Conservation (phyloP, 2,888 invertebrate genomes). For the Eulithis prunata region DNA sequence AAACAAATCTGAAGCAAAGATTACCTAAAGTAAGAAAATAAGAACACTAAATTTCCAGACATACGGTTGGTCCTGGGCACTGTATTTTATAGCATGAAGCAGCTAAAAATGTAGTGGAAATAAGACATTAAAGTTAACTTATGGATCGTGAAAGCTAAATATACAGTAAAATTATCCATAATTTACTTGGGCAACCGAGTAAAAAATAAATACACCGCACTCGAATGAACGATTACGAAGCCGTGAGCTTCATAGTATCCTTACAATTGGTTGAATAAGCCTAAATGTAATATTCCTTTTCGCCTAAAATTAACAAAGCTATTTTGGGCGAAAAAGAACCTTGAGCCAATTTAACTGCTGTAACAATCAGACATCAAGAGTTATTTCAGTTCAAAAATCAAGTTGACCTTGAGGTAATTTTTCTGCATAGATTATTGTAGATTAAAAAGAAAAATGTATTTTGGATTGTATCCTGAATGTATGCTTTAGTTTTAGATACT, state of each 20-base stretch:
- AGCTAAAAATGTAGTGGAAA: conserved; percentile 35
- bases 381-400: too few relatives aligned
- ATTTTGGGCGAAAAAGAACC: too few relatives aligned
- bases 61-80: conserved; percentile 1
- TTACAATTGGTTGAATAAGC: conserved; percentile 28
- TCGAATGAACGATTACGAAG: conserved; percentile 46
- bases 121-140: conserved; percentile 41
- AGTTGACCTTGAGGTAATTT: too few relatives aligned
- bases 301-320: too few relatives aligned
- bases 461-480: too few relatives aligned
- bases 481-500: too few relatives aligned
- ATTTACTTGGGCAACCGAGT: conserved; percentile 56
- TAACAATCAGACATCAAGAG: too few relatives aligned
- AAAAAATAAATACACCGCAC: conserved; percentile 63
- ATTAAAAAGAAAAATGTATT: too few relatives aligned
- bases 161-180: conserved; percentile 56
- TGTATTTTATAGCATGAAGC: conserved; percentile 23
- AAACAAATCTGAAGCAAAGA: too few relatives aligned
- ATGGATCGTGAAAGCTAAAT: conserved; percentile 36
- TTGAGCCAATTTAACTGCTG: too few relatives aligned
- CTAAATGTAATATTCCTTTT: too few relatives aligned
- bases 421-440: too few relatives aligned
- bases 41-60: background rate
- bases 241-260: conserved; percentile 43
- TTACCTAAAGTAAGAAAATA: background rate